phyloP scores from a whole-genome alignment of 2,113 vertebrate species.

The Platichthys flesus region DNA sequence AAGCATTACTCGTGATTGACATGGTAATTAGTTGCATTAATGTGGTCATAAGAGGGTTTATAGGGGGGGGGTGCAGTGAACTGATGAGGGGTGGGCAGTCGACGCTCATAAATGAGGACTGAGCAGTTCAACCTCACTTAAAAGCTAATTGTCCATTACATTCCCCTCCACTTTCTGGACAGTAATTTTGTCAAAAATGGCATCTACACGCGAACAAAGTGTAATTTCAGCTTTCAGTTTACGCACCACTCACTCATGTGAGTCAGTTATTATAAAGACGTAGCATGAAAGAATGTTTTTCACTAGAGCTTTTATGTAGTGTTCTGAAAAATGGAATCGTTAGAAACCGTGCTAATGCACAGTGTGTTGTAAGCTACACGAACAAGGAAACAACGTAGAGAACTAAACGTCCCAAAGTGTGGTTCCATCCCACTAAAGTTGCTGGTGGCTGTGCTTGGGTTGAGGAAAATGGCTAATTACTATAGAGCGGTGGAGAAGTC shows the following conservation, averaged over 20 bases:
- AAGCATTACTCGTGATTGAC: slow-evolving; percentile 86
- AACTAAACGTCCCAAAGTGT: no score
- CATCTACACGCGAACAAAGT: slow-evolving; percentile 51
- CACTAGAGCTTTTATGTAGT: slow-evolving; percentile 13
- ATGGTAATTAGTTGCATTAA: slow-evolving; percentile 86
- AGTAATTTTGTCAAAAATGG: slow-evolving; percentile 71
- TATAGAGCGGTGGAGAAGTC: no score
- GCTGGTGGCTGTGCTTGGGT: no score
- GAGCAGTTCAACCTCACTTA: slow-evolving; percentile 73
- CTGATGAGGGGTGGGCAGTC: slow-evolving; percentile 52
- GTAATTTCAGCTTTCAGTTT: slow-evolving; percentile 55
- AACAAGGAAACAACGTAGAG: no score
- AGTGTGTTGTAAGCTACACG: background rate
- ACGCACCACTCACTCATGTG: slow-evolving; percentile 32
- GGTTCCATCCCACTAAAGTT: no score
- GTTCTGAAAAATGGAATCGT: slow-evolving; percentile 11
- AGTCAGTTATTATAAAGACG: slow-evolving; percentile 27
- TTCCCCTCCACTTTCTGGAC: slow-evolving; percentile 67
- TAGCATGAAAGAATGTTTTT: slow-evolving; percentile 29
- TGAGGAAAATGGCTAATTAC: no score
- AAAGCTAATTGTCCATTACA: slow-evolving; percentile 78
- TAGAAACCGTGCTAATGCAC: slow-evolving; percentile 21
- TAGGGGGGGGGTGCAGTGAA: slow-evolving; percentile 61
- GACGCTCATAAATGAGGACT: slow-evolving; percentile 57
- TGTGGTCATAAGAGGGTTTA: slow-evolving; percentile 83